Evolutionary conservation across 2,797 vertebrate species (phyloP).

Genomic region (Gymnothorax reevesii): DNA sequence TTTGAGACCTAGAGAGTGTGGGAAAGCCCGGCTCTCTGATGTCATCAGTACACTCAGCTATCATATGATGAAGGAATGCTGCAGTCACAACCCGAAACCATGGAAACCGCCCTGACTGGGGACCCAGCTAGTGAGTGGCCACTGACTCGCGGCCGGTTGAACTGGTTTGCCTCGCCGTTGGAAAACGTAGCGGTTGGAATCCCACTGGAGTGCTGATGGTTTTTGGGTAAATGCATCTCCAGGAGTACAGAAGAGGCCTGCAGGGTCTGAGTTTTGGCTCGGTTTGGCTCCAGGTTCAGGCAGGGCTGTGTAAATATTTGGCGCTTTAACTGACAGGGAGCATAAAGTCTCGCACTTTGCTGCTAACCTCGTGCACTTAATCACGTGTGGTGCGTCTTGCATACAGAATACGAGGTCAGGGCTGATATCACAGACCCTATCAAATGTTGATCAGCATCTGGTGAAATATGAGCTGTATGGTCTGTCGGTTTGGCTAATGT

Average conservation of each 20-base stretch:
- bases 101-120: slow-evolving; percentile 25
- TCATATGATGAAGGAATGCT: slow-evolving; percentile 67
- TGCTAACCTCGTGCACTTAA: slow-evolving; percentile 20
- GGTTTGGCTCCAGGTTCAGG: too few species aligned
- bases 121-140: background rate
- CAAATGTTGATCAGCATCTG: background rate
- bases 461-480: background rate
- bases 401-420: slow-evolving; percentile 8
- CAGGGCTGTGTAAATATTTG: slow-evolving; percentile 35
- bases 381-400: slow-evolving; percentile 15
- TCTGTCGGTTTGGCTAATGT: background rate
- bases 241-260: background rate
- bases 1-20: slow-evolving; percentile 13
- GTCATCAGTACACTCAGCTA: slow-evolving; percentile 21
- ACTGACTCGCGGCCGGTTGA: background rate
- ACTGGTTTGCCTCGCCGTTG: background rate
- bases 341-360: slow-evolving; percentile 27
- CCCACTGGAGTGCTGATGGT: background rate
- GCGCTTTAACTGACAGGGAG: slow-evolving; percentile 26
- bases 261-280: too few species aligned
- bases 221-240: slow-evolving; percentile 4
- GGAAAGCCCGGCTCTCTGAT: slow-evolving; percentile 31
- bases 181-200: background rate
- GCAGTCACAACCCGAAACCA: slow-evolving; percentile 47
- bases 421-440: too few species aligned